These are phyloP conservation scores for Myotis myotis DNA, from an alignment of 2,797 vertebrate species.

Conservation along the genomic window DNA sequence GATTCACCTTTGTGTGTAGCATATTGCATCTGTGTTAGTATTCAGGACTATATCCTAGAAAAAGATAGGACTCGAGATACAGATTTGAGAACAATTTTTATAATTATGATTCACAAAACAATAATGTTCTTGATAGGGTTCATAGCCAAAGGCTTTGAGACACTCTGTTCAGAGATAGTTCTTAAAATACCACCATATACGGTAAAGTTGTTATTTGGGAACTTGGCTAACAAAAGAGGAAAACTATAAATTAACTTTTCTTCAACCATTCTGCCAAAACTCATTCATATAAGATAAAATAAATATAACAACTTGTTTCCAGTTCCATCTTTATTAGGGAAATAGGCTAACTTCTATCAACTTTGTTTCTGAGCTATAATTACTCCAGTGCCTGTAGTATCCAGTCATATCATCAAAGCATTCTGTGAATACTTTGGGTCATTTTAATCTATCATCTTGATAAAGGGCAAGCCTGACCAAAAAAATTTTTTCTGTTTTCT, in stretches of 20 bases:
- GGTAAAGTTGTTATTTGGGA: slow-evolving; percentile 23
- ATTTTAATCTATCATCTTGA: slow-evolving; percentile 52
- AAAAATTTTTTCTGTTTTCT: slow-evolving; percentile 48
- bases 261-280: slow-evolving; percentile 20
- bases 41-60: not conserved
- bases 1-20: not conserved
- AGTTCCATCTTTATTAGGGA: slow-evolving; percentile 33
- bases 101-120: not conserved
- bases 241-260: slow-evolving; percentile 31
- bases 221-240: not conserved
- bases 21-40: not conserved
- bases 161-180: not conserved
- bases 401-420: slow-evolving; percentile 58
- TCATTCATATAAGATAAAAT: slow-evolving; percentile 34
- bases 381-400: slow-evolving; percentile 38
- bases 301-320: not conserved
- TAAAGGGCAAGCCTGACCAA: slow-evolving; percentile 38
- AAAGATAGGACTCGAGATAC: not conserved
- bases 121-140: not conserved
- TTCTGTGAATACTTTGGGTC: slow-evolving; percentile 51
- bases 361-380: slow-evolving; percentile 47
- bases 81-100: not conserved
- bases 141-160: not conserved
- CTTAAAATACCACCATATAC: slow-evolving; percentile 14
- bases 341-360: slow-evolving; percentile 11